Evolutionary conservation across 2,888 invertebrate species (phyloP).

Genomic region (Pyrocoelia pectoralis): DNA sequence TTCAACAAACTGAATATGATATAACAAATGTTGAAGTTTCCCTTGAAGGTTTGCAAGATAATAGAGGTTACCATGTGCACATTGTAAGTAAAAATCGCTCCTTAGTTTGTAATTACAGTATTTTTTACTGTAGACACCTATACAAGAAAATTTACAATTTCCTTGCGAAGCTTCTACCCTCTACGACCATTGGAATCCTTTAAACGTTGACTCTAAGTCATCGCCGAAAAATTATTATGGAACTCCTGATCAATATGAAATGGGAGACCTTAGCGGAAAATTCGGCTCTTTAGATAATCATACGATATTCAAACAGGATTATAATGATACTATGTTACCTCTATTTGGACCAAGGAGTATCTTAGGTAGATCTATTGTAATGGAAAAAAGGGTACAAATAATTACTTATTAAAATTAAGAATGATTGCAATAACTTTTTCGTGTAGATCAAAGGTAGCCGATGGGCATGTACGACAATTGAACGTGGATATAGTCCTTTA

Average conservation of each 20-base stretch:
- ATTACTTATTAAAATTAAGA: neutral
- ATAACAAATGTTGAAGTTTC: conserved; percentile 79
- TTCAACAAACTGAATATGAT: conserved; percentile 88
- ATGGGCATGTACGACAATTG: conserved; percentile 87
- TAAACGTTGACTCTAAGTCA: conserved; percentile 69
- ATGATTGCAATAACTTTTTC: too few species aligned
- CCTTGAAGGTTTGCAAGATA: conserved; percentile 73
- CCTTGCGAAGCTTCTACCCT: conserved; percentile 86
- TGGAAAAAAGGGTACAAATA: conserved; percentile 72
- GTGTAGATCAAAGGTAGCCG: conserved; percentile 64
- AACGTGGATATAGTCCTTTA: conserved; percentile 86
- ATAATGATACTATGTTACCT: conserved; percentile 83
- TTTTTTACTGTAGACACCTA: conserved; percentile 69
- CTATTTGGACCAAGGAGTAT: conserved; percentile 84
- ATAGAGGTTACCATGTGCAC: conserved; percentile 83
- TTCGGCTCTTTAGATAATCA: conserved; percentile 78
- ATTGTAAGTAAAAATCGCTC: conserved; percentile 65
- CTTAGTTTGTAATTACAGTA: neutral
- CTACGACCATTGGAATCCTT: conserved; percentile 89
- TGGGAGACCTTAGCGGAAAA: conserved; percentile 87
- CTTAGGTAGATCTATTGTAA: conserved; percentile 84
- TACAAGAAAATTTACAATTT: conserved; percentile 83
- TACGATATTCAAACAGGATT: conserved; percentile 65
- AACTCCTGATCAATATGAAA: conserved; percentile 85
- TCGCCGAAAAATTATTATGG: conserved; percentile 68